These are phyloP conservation scores for Liopterus haemorrhoidalis DNA, from an alignment of 2,888 invertebrate species.

Conservation along the genomic window DNA sequence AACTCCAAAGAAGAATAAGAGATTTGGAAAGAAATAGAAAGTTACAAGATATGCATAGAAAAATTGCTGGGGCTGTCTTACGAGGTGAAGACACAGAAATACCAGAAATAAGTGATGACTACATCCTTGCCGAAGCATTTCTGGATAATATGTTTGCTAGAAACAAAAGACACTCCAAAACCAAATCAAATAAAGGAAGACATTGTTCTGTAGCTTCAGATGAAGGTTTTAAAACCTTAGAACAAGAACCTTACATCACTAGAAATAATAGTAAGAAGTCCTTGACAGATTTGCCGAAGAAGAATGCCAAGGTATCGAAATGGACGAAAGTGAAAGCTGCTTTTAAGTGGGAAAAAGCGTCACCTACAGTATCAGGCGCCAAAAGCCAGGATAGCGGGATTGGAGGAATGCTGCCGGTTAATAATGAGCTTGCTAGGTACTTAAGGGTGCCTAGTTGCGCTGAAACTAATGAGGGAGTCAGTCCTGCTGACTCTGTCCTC, in stretches of 20 bases:
- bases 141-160: conserved; percentile 58
- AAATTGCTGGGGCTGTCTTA: conserved; percentile 25
- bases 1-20: conserved; percentile 60
- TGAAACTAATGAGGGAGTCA: conserved; percentile 42
- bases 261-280: conserved; percentile 14
- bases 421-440: conserved; percentile 50
- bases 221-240: conserved; percentile 41
- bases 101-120: conserved; percentile 57
- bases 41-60: conserved; percentile 54
- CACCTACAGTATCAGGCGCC: conserved; percentile 41
- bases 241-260: conserved; percentile 15
- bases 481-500: conserved; percentile 51
- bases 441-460: conserved; percentile 49
- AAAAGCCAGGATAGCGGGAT: conserved; percentile 46
- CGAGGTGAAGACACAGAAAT: conserved; percentile 47
- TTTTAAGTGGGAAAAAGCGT: conserved; percentile 77
- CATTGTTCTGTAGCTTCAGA: conserved; percentile 65
- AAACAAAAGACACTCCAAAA: conserved; percentile 42
- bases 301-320: conserved; percentile 66
- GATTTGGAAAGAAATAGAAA: conserved; percentile 68
- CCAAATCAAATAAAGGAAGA: conserved; percentile 46
- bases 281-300: conserved; percentile 19
- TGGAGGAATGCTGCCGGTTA: conserved; percentile 46
- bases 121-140: conserved; percentile 56
- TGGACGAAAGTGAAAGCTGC: conserved; percentile 89